These are phyloP conservation scores for Chlorops oryzae DNA, from an alignment of 1,140 invertebrate species.

Conservation along the genomic window DNA sequence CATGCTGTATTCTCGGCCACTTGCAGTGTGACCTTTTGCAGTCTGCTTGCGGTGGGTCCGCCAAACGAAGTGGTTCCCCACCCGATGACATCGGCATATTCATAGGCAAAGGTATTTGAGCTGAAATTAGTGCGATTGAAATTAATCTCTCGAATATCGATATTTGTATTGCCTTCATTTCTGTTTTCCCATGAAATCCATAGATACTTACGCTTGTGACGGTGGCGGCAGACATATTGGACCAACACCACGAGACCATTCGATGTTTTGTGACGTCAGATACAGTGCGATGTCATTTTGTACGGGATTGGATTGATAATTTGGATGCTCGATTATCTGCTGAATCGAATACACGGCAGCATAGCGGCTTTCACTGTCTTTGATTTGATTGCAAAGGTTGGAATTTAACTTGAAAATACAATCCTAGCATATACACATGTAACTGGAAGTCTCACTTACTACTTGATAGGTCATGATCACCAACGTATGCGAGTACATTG, in stretches of 20 bases:
- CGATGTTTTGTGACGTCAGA: slow-evolving; percentile 19
- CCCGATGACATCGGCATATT: slow-evolving; percentile 30
- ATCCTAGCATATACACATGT: too few species aligned
- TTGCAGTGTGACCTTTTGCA: slow-evolving; percentile 31
- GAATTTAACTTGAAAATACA: too few species aligned
- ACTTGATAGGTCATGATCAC: slow-evolving; percentile 23
- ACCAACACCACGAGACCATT: slow-evolving; percentile 36
- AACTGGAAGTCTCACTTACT: slow-evolving; percentile 18
- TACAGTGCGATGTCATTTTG: slow-evolving; percentile 37
- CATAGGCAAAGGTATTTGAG: slow-evolving; percentile 15
- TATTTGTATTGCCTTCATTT: too few species aligned
- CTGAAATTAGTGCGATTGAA: slow-evolving; percentile 7
- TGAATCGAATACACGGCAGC: slow-evolving; percentile 26
- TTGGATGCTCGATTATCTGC: slow-evolving; percentile 28
- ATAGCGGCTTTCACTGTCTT: slow-evolving; percentile 27
- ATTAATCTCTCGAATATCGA: background rate
- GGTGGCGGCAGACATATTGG: slow-evolving; percentile 37
- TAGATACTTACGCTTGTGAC: slow-evolving; percentile 23
- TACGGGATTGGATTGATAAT: slow-evolving; percentile 20
- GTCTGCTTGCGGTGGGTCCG: slow-evolving; percentile 28
- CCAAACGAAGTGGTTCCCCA: slow-evolving; percentile 38
- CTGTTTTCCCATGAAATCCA: background rate
- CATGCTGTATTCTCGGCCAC: slow-evolving; percentile 26
- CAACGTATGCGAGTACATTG: slow-evolving; percentile 24
- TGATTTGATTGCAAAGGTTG: too few species aligned